Evolutionary conservation across 2,113 vertebrate species (phyloP).

Genomic region (Serilophus lunatus): DNA sequence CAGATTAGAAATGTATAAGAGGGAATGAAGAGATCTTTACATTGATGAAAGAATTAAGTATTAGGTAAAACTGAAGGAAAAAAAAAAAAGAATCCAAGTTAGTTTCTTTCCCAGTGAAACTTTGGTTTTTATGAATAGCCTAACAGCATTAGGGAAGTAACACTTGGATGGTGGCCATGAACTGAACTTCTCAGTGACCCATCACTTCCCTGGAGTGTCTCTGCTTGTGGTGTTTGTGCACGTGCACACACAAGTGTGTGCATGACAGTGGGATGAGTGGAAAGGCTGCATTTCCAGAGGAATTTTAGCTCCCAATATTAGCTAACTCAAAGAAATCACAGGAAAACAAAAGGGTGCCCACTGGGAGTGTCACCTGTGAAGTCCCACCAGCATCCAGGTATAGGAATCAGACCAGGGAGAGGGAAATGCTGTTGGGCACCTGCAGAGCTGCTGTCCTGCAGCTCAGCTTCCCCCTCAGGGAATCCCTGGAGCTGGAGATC

Average conservation of each 20-base stretch:
- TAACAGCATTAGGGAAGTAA: neutral
- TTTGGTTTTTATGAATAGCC: neutral
- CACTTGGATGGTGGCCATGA: conserved; percentile 13
- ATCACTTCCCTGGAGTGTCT: neutral
- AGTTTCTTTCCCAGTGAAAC: neutral
- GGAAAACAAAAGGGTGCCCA: neutral
- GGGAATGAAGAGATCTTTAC: neutral
- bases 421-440: rapidly evolving
- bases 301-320: neutral
- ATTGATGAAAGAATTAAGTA: neutral
- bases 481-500: neutral
- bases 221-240: neutral
- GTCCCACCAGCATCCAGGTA: neutral
- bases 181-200: neutral
- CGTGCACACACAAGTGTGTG: neutral
- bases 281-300: neutral
- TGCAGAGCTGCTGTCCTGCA: neutral
- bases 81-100: neutral
- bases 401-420: neutral
- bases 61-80: neutral
- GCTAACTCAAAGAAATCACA: neutral
- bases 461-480: neutral
- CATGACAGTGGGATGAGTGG: neutral
- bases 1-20: neutral
- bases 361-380: neutral